Percentiles rank a stretch among this genome's conserved stretches.
Conservation (phyloP, 2,888 invertebrate species). For the Metellina segmentata region DNA sequence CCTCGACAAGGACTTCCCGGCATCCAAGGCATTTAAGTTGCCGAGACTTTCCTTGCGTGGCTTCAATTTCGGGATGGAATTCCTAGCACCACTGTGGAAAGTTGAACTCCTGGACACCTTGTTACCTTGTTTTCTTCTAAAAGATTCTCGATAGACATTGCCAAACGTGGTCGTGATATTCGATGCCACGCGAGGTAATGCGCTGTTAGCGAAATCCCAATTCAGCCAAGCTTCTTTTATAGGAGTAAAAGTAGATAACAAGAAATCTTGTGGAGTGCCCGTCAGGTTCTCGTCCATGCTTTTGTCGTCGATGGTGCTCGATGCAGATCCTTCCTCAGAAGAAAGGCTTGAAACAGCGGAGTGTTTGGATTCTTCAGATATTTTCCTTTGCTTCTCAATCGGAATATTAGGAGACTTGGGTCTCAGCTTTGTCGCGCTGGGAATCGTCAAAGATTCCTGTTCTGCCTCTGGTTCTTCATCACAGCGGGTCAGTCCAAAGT, state of each 20-base stretch:
- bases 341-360: conserved; percentile 49
- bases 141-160: conserved; percentile 68
- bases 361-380: conserved; percentile 64
- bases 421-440: not conserved
- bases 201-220: conserved; percentile 76
- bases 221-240: conserved; percentile 77
- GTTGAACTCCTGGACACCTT: conserved; percentile 77
- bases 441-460: conserved; percentile 19
- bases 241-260: conserved; percentile 76
- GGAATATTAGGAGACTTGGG: conserved; percentile 76
- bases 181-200: conserved; percentile 72
- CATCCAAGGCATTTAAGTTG: conserved; percentile 20
- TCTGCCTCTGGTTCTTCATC: conserved; percentile 73
- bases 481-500: conserved; percentile 58
- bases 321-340: conserved; percentile 53
- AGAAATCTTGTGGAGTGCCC: conserved; percentile 59
- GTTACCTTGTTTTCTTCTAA: conserved; percentile 70
- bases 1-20: conserved; percentile 66
- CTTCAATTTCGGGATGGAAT: conserved; percentile 58
- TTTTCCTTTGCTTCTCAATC: conserved; percentile 65
- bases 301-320: conserved; percentile 38
- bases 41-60: conserved; percentile 55
- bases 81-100: conserved; percentile 77
- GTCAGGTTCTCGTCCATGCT: conserved; percentile 9
- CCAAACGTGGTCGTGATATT: conserved; percentile 77